phyloP scores from a whole-genome alignment of 1,140 invertebrate species.

The Listronotus bonariensis region DNA sequence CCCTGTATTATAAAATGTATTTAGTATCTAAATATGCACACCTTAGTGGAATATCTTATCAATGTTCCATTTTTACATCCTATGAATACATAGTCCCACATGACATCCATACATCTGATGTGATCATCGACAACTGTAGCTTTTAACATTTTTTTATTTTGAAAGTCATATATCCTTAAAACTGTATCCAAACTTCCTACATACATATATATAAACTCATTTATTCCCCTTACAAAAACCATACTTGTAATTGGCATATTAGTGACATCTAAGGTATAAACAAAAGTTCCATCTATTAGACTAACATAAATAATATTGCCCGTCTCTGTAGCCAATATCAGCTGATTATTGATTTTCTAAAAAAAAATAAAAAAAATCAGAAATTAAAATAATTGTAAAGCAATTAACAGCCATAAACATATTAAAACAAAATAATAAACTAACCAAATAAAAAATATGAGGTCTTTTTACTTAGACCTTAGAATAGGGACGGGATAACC shows the following conservation, averaged over 20 bases:
- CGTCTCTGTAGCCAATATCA: slow-evolving; percentile 28
- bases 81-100: slow-evolving; percentile 60
- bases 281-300: slow-evolving; percentile 12
- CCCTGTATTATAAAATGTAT: background rate
- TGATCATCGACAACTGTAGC: slow-evolving; percentile 49
- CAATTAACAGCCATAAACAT: too few relatives aligned
- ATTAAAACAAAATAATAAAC: too few relatives aligned
- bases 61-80: slow-evolving; percentile 60
- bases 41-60: slow-evolving; percentile 58
- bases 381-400: background rate
- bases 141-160: slow-evolving; percentile 24
- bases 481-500: too few relatives aligned
- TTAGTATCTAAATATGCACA: slow-evolving; percentile 32
- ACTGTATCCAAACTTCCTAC: slow-evolving; percentile 15
- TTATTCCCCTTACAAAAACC: slow-evolving; percentile 4
- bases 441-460: too few relatives aligned
- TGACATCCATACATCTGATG: slow-evolving; percentile 61
- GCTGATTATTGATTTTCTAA: slow-evolving; percentile 23
- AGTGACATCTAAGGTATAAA: slow-evolving; percentile 25
- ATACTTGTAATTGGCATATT: slow-evolving; percentile 22
- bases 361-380: slow-evolving; percentile 2
- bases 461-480: too few relatives aligned
- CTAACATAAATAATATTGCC: slow-evolving; percentile 30
- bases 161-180: slow-evolving; percentile 36
- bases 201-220: slow-evolving; percentile 24